Percentiles rank a stretch among this genome's conserved stretches.
Conservation (phyloP, 2,113 vertebrate genomes). For the Thryonomys swinderianus region DNA sequence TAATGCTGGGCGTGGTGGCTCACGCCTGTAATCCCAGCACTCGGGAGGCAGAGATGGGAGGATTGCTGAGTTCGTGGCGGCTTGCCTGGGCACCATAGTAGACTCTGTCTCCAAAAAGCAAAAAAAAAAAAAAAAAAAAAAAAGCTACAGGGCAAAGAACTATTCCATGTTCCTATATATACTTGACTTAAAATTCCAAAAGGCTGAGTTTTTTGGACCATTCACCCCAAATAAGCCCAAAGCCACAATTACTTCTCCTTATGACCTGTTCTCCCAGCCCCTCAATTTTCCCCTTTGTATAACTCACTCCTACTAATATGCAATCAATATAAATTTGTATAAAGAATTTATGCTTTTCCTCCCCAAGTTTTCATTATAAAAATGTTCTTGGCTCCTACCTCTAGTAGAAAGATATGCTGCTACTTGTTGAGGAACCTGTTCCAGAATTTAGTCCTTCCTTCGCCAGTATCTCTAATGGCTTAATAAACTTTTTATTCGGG, state of each 20-base stretch:
- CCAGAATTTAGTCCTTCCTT: neutral
- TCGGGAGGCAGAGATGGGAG: too few relatives aligned
- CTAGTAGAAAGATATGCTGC: neutral
- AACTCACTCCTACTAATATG: neutral
- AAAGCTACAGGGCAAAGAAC: neutral
- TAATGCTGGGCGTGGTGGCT: too few relatives aligned
- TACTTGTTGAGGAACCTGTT: neutral
- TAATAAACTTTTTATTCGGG: neutral
- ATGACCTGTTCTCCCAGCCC: too few relatives aligned
- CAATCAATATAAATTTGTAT: neutral
- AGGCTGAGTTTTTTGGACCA: neutral
- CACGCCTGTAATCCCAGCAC: too few relatives aligned
- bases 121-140: too few relatives aligned
- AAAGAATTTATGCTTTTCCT: neutral
- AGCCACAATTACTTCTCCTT: neutral
- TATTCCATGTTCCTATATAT: neutral
- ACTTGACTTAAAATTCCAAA: neutral
- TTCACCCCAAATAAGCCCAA: neutral
- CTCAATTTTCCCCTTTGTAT: neutral
- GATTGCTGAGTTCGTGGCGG: too few relatives aligned
- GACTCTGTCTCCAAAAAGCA: too few relatives aligned
- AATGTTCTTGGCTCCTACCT: neutral
- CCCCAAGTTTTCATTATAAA: neutral
- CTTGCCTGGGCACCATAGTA: too few relatives aligned
- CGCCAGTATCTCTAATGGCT: neutral